Base-by-base conservation (phyloP, 2,113 vertebrate species). In the Entelurus aequoreus region DNA sequence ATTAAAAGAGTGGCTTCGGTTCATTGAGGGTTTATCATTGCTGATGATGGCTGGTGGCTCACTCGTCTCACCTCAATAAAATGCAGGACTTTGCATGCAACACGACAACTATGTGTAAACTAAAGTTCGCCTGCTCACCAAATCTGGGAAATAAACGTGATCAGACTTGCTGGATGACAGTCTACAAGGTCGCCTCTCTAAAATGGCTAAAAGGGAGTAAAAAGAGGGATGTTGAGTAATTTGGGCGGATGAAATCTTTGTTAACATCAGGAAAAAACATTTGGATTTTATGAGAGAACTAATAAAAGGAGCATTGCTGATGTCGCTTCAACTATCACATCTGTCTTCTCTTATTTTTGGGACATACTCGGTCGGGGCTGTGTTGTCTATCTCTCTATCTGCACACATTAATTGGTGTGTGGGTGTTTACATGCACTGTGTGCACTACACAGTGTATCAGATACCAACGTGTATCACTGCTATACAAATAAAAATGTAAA, bases 51-150 rank as follows among this genome's bases (percentile, higher is more conserved):
- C 2, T 7, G 4, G 42, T 58, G 50, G 37, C 38, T 66, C 38
- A 36, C 15, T 42, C 54, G 59, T 59, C 54, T 80, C 47, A 68
- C 56, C 68, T 54, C 65, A 67, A 80, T 71, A 42, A 19, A 54
- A 57, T 36, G 13, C 11, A 5, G 75, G 66, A 66, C 51, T 63
- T 11, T 8, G 19, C n/a, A 8, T 9, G 9, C 50, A 66, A 70
- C 48, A 21, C 19, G 15, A 35, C 10, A 50, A 11, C 11, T 28
- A 63, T 19, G 54, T 16, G n/a, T 38, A 50, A 61, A 48, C 16
- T 37, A 56, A 28, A 46, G 42, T 57, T 36, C 66, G 67, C 52
- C 38, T 67, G 62, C 51, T 63, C 2, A 15, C 11, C 44, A 10
- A 21, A 56, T 19, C n/a, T 36, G 14, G 11, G 44, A 37, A 59